Evolutionary conservation across 2,113 vertebrate species (phyloP), one percentile per base, ranked within the genome.

Genomic region (Ictalurus furcatus): DNA sequence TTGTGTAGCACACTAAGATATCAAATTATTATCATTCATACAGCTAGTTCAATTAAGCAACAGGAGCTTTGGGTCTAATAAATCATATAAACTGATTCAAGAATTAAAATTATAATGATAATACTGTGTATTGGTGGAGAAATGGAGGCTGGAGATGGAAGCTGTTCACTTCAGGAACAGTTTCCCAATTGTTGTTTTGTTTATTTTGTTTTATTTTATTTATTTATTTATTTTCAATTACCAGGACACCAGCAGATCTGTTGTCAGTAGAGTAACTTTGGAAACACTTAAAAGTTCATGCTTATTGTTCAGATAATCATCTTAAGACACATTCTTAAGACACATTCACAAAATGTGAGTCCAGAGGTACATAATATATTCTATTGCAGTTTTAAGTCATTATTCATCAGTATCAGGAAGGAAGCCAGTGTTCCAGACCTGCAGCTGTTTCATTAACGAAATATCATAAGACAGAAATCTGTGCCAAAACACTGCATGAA

Each of bases 291-390:
- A 63, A 63, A 63, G 6, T 63, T 63, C 21, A 25, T 59, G 58
- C 17, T 19, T 13, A 12, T 67, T 34, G n/a, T 71, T 71, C n/a
- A 71, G 12, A 34, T 71, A n/a, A 67, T 13, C 63, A 67, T 3
- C 67, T 71, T 71, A 34, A 16, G 67, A 71, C n/a, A 71, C 30
- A 16, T 71, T 3, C n/a, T 71, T 71, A 34, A 16, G 67, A 71
- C n/a, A 71, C 14, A 16, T 71, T 40, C 3, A 4, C 2, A 40
- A 40, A 40, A 34, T 34, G 52, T 56, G 16, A 58, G 0, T 81
- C 80, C 30, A 82, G 80, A 59, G 58, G 19, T 58, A 56, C 25
- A 17, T 81, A n/a, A 54, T 80, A 58, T 81, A 82, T 82, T 82
- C n/a, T 23, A 59, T 59, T 34, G 16, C 13, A 82, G 80, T 59